Evolutionary conservation across 2,113 vertebrate genomes (phyloP).

Genomic region (Todiramphus chloris): DNA sequence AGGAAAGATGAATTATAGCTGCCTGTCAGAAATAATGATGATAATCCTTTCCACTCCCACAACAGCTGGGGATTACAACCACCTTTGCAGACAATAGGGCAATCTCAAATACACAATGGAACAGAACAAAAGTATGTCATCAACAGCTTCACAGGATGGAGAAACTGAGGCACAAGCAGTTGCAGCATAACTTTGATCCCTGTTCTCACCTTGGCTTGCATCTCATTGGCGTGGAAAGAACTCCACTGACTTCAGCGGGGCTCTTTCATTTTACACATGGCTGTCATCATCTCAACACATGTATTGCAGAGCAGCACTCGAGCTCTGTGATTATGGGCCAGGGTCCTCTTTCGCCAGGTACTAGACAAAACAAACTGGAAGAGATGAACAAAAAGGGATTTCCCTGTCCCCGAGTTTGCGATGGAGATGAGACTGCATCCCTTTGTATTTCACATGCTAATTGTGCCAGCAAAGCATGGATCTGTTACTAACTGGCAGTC

Average conservation of each 20-base stretch:
- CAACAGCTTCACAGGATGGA: background rate
- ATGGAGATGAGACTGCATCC: background rate
- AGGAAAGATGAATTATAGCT: constrained; percentile 50
- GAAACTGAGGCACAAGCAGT: constrained; percentile 7
- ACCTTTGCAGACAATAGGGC: background rate
- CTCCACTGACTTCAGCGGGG: background rate
- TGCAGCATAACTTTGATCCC: background rate
- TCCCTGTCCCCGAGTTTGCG: background rate
- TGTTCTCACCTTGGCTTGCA: background rate
- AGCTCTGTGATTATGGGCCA: background rate
- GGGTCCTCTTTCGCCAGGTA: background rate
- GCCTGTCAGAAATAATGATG: constrained; percentile 55
- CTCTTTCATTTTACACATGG: background rate
- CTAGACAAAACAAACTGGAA: background rate
- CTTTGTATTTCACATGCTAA: background rate
- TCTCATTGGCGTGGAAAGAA: background rate
- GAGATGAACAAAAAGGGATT: background rate
- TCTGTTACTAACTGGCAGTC: background rate
- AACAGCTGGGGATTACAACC: background rate
- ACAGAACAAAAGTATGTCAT: background rate
- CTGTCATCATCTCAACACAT: background rate
- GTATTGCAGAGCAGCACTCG: background rate
- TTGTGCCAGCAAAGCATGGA: background rate
- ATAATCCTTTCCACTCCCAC: constrained; percentile 39
- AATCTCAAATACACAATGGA: background rate